A percentile compares a stretch with the other conserved stretches of the same genome.
Evolutionary conservation across 2,113 vertebrate species (phyloP).

Genomic region (Platysteira castanea): DNA sequence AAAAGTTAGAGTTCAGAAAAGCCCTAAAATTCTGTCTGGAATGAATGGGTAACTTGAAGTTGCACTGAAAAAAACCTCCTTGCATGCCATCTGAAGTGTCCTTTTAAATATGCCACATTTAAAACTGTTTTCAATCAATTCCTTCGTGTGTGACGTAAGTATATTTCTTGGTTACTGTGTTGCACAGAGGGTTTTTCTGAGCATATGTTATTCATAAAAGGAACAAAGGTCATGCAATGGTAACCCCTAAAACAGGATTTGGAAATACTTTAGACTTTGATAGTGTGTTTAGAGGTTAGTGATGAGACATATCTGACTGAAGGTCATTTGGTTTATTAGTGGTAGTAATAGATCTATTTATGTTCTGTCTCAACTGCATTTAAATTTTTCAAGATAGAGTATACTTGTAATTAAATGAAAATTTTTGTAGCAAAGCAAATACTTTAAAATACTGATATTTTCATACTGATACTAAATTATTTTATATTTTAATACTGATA

Average conservation of each 20-base stretch:
- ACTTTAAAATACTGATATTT: not conserved
- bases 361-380: not conserved
- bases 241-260: not conserved
- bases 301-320: not conserved
- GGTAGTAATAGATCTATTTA: not conserved
- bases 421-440: not conserved
- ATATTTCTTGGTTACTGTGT: not conserved
- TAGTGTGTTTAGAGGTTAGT: not conserved
- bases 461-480: not conserved
- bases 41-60: not conserved
- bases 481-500: not conserved
- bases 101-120: not conserved
- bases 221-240: not conserved
- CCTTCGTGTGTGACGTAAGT: rapidly evolving
- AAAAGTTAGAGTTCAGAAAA: not conserved
- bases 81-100: not conserved
- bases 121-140: not conserved
- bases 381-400: not conserved
- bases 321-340: not conserved
- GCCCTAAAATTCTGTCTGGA: not conserved
- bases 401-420: not conserved
- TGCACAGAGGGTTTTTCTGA: not conserved
- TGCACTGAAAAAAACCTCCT: not conserved
- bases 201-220: not conserved
- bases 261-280: not conserved